A percentile compares a stretch with the other conserved stretches of the same genome.
phyloP scores from a whole-genome alignment of 2,113 vertebrate genomes.

The Cephalopholis sonnerati region DNA sequence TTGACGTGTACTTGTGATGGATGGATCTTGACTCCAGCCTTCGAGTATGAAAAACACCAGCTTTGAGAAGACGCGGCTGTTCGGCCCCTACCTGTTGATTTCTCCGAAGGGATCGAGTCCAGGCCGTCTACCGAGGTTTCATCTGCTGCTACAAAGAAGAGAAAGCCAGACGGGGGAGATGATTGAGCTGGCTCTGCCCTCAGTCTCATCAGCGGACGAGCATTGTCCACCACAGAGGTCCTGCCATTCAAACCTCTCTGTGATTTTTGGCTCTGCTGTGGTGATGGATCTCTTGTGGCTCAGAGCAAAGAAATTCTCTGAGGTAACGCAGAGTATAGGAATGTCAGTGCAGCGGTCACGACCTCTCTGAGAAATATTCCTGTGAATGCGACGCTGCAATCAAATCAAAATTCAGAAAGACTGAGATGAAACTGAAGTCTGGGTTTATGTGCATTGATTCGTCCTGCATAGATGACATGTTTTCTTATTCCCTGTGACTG shows the following conservation, averaged over 20 bases:
- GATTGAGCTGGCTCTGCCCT: conserved; percentile 43
- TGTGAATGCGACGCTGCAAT: conserved; percentile 17
- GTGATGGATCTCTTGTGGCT: conserved; percentile 34
- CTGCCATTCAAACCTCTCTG: conserved; percentile 38
- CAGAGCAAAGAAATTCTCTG: conserved; percentile 14
- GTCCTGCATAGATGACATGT: background rate
- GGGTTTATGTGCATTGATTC: conserved; percentile 2
- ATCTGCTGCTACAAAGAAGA: conserved; percentile 23
- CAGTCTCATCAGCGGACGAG: conserved; percentile 46
- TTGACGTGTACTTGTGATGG: conserved; percentile 55
- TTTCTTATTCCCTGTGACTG: conserved; percentile 1
- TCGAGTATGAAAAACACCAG: conserved; percentile 34
- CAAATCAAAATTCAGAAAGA: conserved; percentile 8
- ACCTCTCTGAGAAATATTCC: conserved; percentile 7
- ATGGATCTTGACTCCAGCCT: conserved; percentile 52
- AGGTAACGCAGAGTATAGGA: conserved; percentile 23
- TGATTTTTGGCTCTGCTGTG: conserved; percentile 50
- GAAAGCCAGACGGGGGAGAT: conserved; percentile 13
- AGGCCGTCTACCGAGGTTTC: conserved; percentile 13
- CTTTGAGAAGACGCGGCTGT: conserved; percentile 22
- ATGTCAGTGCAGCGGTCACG: conserved; percentile 13
- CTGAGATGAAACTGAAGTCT: conserved; percentile 1
- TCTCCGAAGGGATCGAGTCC: conserved; percentile 35
- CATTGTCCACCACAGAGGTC: conserved; percentile 23
- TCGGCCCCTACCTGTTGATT: conserved; percentile 48